Conservation (phyloP, 2,113 vertebrate species). For the Neogale vison region DNA sequence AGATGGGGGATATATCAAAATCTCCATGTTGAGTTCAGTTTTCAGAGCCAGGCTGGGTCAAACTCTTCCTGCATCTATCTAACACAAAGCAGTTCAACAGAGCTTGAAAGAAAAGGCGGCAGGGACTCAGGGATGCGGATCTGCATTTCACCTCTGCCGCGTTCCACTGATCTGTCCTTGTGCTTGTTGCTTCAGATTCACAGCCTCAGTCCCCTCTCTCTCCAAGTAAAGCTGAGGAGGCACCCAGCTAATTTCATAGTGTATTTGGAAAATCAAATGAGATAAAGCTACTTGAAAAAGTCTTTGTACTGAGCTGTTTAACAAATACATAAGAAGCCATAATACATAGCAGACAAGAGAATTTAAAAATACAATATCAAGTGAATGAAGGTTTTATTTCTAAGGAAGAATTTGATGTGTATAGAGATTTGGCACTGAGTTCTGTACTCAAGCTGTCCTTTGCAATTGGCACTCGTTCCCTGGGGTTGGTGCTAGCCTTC, state of each 20-base stretch:
- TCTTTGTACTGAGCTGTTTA: not conserved
- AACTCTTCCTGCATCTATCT: not conserved
- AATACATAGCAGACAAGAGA: not conserved
- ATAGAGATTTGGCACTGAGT: not conserved
- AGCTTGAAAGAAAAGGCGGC: not conserved
- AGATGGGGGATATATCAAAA: constrained; percentile 21
- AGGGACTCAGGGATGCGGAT: not conserved
- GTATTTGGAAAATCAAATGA: not conserved
- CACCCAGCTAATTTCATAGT: not conserved
- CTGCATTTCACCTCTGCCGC: not conserved
- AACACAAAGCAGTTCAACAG: not conserved
- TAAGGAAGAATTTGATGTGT: not conserved
- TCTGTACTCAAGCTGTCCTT: constrained; percentile 10
- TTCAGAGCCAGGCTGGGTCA: not conserved
- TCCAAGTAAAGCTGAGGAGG: not conserved
- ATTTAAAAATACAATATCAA: not conserved
- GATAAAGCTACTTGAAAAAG: not conserved
- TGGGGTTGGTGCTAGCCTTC: not conserved
- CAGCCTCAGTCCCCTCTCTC: not conserved
- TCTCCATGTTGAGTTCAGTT: not conserved
- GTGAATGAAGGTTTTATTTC: not conserved
- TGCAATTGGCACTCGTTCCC: not conserved
- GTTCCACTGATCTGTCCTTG: not conserved
- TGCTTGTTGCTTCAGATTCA: not conserved
- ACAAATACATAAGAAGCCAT: not conserved